Percentiles rank a stretch among this genome's conserved stretches.
These are phyloP conservation scores for Epinotia ramella DNA, from an alignment of 2,888 invertebrate genomes.

Conservation along the genomic window DNA sequence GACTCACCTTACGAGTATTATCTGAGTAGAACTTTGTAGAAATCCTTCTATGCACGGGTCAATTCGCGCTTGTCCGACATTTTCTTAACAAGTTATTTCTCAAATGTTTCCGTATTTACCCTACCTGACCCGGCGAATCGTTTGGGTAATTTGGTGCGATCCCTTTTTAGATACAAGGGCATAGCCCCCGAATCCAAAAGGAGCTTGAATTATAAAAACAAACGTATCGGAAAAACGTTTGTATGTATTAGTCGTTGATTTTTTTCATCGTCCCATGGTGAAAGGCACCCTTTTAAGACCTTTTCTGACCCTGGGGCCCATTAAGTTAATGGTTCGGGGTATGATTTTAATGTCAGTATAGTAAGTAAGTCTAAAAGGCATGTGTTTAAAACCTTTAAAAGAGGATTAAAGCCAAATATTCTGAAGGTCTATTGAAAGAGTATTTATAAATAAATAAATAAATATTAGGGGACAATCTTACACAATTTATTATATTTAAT, in stretches of 20 bases:
- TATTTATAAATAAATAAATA: too few species aligned
- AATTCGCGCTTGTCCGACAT: too few species aligned
- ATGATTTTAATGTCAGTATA: neutral
- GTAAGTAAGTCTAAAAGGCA: too few species aligned
- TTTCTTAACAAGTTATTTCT: neutral
- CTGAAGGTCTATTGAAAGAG: too few species aligned
- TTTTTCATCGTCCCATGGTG: conserved; percentile 20
- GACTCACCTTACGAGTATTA: too few species aligned
- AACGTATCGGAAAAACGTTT: conserved; percentile 38
- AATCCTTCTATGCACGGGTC: too few species aligned
- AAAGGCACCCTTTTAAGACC: conserved; percentile 21
- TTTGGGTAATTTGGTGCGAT: conserved; percentile 1
- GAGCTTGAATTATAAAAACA: conserved; percentile 30
- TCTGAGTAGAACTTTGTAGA: too few species aligned
- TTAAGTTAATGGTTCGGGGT: conserved; percentile 37
- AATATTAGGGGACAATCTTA: too few species aligned
- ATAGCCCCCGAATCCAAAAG: conserved; percentile 14
- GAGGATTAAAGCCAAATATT: too few species aligned
- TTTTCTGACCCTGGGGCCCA: conserved; percentile 29
- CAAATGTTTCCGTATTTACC: neutral
- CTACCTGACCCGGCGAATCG: neutral
- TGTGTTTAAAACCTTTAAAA: too few species aligned
- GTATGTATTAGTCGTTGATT: conserved; percentile 28
- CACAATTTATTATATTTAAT: too few species aligned
- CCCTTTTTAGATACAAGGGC: conserved; percentile 6